A percentile compares a stretch with the other conserved stretches of the same genome.
Evolutionary conservation across 2,888 invertebrate species (phyloP).

Genomic region (Leptopilina myrica): DNA sequence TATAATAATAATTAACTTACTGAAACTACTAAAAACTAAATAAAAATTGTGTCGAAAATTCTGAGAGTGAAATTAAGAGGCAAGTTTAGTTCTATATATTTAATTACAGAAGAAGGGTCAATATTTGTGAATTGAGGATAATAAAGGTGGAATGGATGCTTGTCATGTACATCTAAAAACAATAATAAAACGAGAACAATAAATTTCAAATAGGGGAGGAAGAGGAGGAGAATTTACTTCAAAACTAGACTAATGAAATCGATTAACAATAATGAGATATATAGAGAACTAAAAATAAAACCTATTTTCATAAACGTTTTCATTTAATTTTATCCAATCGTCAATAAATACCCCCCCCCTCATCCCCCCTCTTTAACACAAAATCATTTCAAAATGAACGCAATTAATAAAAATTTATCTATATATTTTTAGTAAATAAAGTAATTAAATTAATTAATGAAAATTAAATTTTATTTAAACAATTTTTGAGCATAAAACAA

Average conservation of each 20-base stretch:
- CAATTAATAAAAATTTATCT: too few species aligned
- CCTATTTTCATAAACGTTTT: not conserved
- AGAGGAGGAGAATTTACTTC: not conserved
- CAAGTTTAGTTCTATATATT: not conserved
- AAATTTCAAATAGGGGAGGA: not conserved
- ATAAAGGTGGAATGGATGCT: constrained; percentile 14
- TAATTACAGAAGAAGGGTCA: constrained; percentile 8
- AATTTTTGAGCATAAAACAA: too few species aligned
- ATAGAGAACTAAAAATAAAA: not conserved
- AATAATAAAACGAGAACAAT: constrained; percentile 12
- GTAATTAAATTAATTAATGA: too few species aligned
- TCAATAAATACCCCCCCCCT: too few species aligned
- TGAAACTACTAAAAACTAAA: too few species aligned
- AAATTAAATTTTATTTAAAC: too few species aligned
- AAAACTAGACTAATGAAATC: not conserved
- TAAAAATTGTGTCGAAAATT: not conserved
- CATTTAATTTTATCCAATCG: not conserved
- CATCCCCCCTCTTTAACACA: too few species aligned
- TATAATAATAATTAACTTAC: too few species aligned
- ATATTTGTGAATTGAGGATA: not conserved
- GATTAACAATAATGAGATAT: not conserved
- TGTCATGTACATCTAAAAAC: not conserved
- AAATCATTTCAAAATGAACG: too few species aligned
- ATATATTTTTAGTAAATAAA: too few species aligned
- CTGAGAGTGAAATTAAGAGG: not conserved